Percentiles rank a stretch among this genome's conserved stretches.
Evolutionary conservation across 2,113 vertebrate species (phyloP).

Genomic region (Mesocricetus auratus): DNA sequence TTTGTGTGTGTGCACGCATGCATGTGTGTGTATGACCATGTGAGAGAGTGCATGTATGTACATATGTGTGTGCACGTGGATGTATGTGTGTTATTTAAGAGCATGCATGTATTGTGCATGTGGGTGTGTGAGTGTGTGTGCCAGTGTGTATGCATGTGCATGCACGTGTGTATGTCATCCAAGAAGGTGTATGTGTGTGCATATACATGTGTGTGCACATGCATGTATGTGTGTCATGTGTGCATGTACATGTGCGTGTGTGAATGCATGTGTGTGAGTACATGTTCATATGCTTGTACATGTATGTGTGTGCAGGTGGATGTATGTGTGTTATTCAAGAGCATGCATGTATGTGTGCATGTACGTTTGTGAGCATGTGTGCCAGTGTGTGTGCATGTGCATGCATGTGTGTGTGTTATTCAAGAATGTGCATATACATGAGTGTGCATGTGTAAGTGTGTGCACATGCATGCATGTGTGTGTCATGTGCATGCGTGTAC

Average conservation of each 20-base stretch:
- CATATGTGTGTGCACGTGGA: background rate
- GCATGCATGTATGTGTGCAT: background rate
- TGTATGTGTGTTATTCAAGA: background rate
- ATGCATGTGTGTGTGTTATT: background rate
- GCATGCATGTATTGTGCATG: background rate
- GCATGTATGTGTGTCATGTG: background rate
- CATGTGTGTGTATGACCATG: background rate
- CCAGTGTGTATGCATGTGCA: background rate
- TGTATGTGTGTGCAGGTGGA: background rate
- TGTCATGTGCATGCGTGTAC: background rate
- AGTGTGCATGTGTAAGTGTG: background rate
- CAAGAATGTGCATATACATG: background rate
- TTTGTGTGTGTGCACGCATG: fast-evolving
- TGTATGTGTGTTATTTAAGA: too few relatives aligned
- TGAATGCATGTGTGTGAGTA: too few relatives aligned
- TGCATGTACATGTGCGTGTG: too few relatives aligned
- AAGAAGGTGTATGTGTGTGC: too few relatives aligned
- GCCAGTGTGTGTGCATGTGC: background rate
- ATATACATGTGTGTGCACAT: background rate
- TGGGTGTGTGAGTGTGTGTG: too few relatives aligned
- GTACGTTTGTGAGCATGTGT: background rate
- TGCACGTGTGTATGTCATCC: background rate
- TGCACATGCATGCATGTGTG: background rate
- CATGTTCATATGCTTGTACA: background rate
- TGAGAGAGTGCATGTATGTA: background rate